Conservation (phyloP, 2,113 vertebrate species). For the Rafetus swinhoei region DNA sequence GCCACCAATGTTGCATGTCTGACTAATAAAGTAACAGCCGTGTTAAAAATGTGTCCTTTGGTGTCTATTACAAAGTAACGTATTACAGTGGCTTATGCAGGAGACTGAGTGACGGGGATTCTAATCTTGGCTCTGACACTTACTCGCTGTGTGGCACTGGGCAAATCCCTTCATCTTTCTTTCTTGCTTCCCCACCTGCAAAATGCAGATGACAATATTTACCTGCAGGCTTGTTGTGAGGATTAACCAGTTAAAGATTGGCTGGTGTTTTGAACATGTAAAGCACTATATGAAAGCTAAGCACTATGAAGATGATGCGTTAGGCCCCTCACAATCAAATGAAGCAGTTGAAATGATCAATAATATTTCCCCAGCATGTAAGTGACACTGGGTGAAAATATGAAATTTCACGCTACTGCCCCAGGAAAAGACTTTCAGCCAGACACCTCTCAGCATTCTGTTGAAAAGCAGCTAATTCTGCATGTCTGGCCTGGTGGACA, state of each 20-base stretch:
- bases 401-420: not conserved
- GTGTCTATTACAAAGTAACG: not conserved
- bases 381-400: not conserved
- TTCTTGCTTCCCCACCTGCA: not conserved
- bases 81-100: not conserved
- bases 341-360: not conserved
- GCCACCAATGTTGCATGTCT: not conserved
- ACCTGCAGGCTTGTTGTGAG: not conserved
- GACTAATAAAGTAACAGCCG: not conserved
- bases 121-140: not conserved
- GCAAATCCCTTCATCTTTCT: not conserved
- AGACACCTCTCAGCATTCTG: not conserved
- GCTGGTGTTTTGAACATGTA: not conserved
- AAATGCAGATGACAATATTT: not conserved
- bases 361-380: not conserved
- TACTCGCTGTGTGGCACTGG: rapidly evolving
- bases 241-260: not conserved
- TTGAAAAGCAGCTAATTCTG: not conserved
- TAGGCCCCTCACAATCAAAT: not conserved
- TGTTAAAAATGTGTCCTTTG: rapidly evolving
- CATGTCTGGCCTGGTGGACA: not conserved
- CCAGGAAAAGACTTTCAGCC: not conserved
- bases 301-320: not conserved
- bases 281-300: not conserved
- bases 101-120: not conserved